Evolutionary conservation across 2,113 vertebrate species (phyloP).

Genomic region (Lethenteron camtschaticum): DNA sequence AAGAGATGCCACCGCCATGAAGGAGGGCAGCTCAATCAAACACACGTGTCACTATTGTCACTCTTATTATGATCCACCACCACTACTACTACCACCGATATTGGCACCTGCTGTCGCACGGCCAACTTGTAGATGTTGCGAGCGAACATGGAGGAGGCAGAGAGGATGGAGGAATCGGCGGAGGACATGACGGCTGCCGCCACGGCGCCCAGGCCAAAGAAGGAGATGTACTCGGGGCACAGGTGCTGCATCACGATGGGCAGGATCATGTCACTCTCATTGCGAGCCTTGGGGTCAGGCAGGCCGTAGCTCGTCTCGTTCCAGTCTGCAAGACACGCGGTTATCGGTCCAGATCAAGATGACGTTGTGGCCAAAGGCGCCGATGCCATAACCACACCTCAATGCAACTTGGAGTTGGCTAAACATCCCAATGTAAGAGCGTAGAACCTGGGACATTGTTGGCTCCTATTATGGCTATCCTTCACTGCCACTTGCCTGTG

Average conservation of each 20-base stretch:
- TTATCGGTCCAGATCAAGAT: too few species aligned
- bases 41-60: background rate
- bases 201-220: slow-evolving; percentile 3
- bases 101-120: slow-evolving; percentile 72
- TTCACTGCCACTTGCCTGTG: too few species aligned
- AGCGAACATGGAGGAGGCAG: slow-evolving; percentile 93
- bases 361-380: too few species aligned
- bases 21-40: background rate
- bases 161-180: slow-evolving; percentile 56
- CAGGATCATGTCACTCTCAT: slow-evolving; percentile 3
- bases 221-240: background rate
- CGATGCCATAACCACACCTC: too few species aligned
- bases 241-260: slow-evolving; percentile 6
- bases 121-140: slow-evolving; percentile 85
- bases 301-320: slow-evolving; percentile 2
- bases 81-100: slow-evolving; percentile 1
- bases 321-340: background rate
- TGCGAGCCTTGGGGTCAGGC: slow-evolving; percentile 3
- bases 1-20: background rate
- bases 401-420: too few species aligned
- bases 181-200: slow-evolving; percentile 4
- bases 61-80: background rate
- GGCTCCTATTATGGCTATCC: too few species aligned
- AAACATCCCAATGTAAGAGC: too few species aligned
- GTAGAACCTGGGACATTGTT: too few species aligned